Evolutionary conservation across 2,888 invertebrate genomes (phyloP).

Genomic region (Dicranocentrus wangi): DNA sequence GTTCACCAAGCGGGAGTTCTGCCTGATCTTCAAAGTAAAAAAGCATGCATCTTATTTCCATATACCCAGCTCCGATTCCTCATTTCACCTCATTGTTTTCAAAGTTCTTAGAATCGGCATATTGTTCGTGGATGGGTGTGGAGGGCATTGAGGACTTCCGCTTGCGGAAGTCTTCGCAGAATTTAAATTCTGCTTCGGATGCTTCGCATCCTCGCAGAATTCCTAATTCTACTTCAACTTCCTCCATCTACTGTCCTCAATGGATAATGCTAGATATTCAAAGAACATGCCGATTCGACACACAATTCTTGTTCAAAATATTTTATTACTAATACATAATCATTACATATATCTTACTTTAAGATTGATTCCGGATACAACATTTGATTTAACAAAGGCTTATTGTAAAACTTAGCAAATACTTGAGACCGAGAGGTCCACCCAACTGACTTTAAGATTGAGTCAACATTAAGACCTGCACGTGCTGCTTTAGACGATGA

Average conservation of each 20-base stretch:
- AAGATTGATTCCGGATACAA: not conserved
- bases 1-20: no score
- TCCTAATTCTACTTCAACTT: not conserved
- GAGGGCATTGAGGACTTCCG: not conserved
- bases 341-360: not conserved
- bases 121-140: no score
- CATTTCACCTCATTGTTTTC: no score
- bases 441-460: not conserved
- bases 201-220: not conserved
- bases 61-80: no score
- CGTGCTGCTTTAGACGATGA: slow-evolving; percentile 8
- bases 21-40: no score
- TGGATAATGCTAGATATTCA: not conserved
- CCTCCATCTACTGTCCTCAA: not conserved
- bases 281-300: not conserved
- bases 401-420: slow-evolving; percentile 28
- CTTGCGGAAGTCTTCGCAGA: not conserved
- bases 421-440: slow-evolving; percentile 10
- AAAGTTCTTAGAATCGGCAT: no score
- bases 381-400: slow-evolving; percentile 6
- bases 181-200: not conserved
- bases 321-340: not conserved
- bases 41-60: no score
- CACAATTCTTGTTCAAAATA: not conserved
- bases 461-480: not conserved